Percentiles rank a stretch among this genome's conserved stretches.
These are phyloP conservation scores for Agrypnia vestita DNA, from an alignment of 1,140 invertebrate species.

Conservation along the genomic window DNA sequence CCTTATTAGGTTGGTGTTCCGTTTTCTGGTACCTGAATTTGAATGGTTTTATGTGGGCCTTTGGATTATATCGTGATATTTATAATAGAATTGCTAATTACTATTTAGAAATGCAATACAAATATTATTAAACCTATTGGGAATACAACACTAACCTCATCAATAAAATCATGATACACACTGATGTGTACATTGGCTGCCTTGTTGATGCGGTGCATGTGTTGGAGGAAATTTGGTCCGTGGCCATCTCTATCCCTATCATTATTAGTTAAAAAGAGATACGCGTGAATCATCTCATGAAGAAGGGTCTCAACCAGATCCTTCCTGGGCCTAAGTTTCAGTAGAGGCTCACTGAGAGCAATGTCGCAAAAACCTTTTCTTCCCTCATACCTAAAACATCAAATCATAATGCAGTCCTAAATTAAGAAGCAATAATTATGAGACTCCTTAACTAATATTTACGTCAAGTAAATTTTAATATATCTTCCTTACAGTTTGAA, in stretches of 20 bases:
- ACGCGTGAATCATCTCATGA: conserved; percentile 99
- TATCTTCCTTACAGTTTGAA: too few relatives aligned
- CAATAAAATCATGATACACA: conserved; percentile 75
- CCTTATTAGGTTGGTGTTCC: too few relatives aligned
- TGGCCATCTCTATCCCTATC: conserved; percentile 92
- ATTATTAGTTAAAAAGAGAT: conserved; percentile 90
- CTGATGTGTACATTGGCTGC: conserved; percentile 90
- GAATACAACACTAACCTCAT: conserved; percentile 64
- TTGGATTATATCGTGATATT: too few relatives aligned
- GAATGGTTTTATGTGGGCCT: too few relatives aligned
- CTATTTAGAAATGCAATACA: too few relatives aligned
- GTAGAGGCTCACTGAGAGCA: conserved; percentile 89
- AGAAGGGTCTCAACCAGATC: conserved; percentile 96
- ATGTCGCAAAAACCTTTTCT: conserved; percentile 86
- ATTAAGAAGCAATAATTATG: too few relatives aligned
- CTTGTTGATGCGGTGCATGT: conserved; percentile 95
- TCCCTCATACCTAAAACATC: conserved; percentile 84
- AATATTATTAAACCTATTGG: too few relatives aligned
- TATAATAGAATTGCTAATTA: too few relatives aligned
- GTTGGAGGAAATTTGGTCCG: conserved; percentile 93
- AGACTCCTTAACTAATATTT: too few relatives aligned
- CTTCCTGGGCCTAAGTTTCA: conserved; percentile 93
- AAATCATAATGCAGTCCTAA: not conserved
- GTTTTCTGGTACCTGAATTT: too few relatives aligned
- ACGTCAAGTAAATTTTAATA: too few relatives aligned